Evolutionary conservation across 2,888 invertebrate genomes (phyloP), one percentile per base, ranked within the genome.

Genomic region (Alitta virens): DNA sequence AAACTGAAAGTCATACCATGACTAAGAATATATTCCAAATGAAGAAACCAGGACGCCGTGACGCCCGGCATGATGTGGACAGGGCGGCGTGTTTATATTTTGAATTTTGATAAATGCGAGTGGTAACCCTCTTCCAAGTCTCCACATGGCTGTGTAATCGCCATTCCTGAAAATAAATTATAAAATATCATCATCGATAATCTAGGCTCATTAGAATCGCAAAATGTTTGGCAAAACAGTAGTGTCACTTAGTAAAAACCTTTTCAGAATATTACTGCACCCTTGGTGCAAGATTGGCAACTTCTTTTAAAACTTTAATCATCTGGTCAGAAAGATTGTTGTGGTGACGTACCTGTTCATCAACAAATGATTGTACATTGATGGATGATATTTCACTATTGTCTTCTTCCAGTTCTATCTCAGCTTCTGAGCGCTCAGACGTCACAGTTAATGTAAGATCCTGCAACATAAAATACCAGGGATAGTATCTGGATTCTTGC

Each of bases 101-200:
- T 23, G 70, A 68, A 50, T 70, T 68, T 53, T 70, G 69, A 53
- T 71, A 72, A 21, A 67, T 66, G 25, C 66, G 62, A 14, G 71
- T 68, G 12, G 69, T 68, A 14, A 70, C 63, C n/a, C 68, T 60
- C 42, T 67, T 67, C 65, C 65, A 66, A 42, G 70, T 73, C 62
- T 72, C 71, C 38, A 72, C 72, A 64, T 71, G 71, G 52, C 67
- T 70, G 63, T 73, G 72, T 2, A 73, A 66, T n/a, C 67, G 62
- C 73, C 73, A 72, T 49, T 73, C 70, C 63, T 33, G 33, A 33
- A 33, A 33, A 12, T 7, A n/a, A n/a, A n/a, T n/a, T n/a, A n/a
- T n/a, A n/a, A n/a, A n/a, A n/a, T n/a, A n/a, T n/a, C n/a, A n/a
- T n/a, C n/a, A n/a, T n/a, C n/a, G n/a, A n/a, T n/a, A n/a, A n/a